These are phyloP conservation scores for Cheilosia vernalis DNA, from an alignment of 2,888 invertebrate genomes.

Conservation along the genomic window DNA sequence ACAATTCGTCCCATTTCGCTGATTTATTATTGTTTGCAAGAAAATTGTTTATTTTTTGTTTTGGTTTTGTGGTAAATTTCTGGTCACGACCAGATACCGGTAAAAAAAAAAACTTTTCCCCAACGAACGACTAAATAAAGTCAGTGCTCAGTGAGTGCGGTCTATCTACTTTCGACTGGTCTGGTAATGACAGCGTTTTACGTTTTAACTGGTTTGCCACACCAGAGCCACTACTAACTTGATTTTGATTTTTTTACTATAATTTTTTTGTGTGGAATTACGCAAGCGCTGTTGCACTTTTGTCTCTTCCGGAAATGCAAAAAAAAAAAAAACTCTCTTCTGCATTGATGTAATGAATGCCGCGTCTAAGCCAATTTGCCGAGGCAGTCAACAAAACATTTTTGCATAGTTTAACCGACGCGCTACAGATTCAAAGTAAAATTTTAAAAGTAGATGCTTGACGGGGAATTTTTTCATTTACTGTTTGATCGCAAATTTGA, in stretches of 20 bases:
- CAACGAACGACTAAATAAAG: constrained; percentile 43
- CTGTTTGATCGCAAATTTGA: constrained; percentile 3
- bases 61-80: constrained; percentile 14
- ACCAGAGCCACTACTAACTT: constrained; percentile 4
- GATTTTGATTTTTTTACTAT: constrained; percentile 5
- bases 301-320: constrained; percentile 62
- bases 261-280: constrained; percentile 32
- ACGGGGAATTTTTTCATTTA: background rate
- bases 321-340: constrained; percentile 47
- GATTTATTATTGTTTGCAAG: constrained; percentile 34
- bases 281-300: constrained; percentile 43
- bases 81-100: constrained; percentile 39
- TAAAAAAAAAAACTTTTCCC: constrained; percentile 51
- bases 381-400: background rate
- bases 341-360: constrained; percentile 28
- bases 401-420: constrained; percentile 7
- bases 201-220: constrained; percentile 31
- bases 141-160: constrained; percentile 9
- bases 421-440: constrained; percentile 37
- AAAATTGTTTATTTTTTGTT: constrained; percentile 6
- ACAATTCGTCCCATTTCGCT: constrained; percentile 51
- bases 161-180: constrained; percentile 38
- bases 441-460: constrained; percentile 20
- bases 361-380: constrained; percentile 20
- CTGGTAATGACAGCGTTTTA: constrained; percentile 3